phyloP scores from a whole-genome alignment of 2,888 invertebrate species.

The Brachyptera putata region DNA sequence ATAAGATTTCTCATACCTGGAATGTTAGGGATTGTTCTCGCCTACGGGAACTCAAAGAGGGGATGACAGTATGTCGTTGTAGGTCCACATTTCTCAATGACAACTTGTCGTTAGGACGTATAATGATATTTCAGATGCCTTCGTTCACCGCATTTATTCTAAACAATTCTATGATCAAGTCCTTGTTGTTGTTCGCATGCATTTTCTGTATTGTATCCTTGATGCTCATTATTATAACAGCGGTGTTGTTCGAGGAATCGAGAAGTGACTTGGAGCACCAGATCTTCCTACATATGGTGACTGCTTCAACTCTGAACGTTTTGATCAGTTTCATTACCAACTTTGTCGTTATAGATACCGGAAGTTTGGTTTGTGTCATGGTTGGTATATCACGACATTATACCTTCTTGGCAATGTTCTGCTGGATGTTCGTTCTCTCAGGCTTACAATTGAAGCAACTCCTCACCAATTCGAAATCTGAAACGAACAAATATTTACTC shows the following conservation, averaged over 20 bases:
- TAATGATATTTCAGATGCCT: too few species aligned
- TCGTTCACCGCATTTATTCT: too few species aligned
- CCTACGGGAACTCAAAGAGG: too few species aligned
- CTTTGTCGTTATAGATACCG: background rate
- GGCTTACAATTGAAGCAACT: slow-evolving; percentile 12
- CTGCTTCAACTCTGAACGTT: background rate
- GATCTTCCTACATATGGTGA: background rate
- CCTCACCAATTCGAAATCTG: background rate
- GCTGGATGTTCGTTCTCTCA: slow-evolving; percentile 18
- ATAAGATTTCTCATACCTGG: too few species aligned
- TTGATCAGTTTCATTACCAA: background rate
- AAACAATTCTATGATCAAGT: too few species aligned
- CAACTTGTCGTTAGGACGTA: too few species aligned
- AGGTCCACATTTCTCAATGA: too few species aligned
- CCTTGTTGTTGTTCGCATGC: too few species aligned
- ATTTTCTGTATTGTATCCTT: too few species aligned
- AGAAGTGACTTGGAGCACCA: background rate
- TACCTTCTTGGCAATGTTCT: slow-evolving; percentile 20
- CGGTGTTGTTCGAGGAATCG: background rate
- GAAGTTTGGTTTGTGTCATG: background rate
- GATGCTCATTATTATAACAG: background rate
- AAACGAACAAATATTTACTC: background rate
- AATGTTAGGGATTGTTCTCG: too few species aligned
- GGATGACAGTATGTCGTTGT: too few species aligned
- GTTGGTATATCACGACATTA: slow-evolving; percentile 14